Evolutionary conservation across 2,888 invertebrate genomes (phyloP), one percentile per base, ranked within the genome.

Genomic region (Eustalomyia histrio): DNA sequence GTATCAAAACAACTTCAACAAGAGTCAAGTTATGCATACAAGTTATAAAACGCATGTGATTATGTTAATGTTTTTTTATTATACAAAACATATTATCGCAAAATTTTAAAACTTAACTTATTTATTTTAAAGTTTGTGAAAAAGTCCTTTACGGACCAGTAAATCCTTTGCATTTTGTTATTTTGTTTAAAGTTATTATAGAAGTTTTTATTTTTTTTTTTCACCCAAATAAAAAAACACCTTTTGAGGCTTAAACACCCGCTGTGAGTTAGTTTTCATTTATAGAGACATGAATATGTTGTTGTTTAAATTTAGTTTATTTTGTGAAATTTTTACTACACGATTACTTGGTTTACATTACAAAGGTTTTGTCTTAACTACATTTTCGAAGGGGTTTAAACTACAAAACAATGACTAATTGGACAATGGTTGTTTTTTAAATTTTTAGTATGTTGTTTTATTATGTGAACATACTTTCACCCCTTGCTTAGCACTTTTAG

Each of bases 21-120:
- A 63, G 55, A 58, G 55, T 55, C 73, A 17, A 47, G n/a, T 43
- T 71, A 58, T 47, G 61, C 60, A 69, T 35, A 52, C 71, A 58
- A 58, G 50, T 12, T 9, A 29, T 14, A 39, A n/a, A 76, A 81
- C 65, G 81, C 74, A 78, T 81, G 61, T 76, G 78, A 78, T 76
- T 81, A 81, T 81, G 81, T 61, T 71, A 81, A 78, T 81, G 69
- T 55, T 53, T 55, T 60, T 74, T 16, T 58, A 17, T 53, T 53
- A 2, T 21, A n/a, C 57, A 52, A 24, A 43, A 29, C 8, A 69
- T 64, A 64, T 47, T 33, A 67, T 72, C 60, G 35, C 65, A 18
- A 10, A 52, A 43, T 47, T 69, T 63, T 63, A 16, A 21, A 47
- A 67, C 29, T 33, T 55, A 63, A 63, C 16, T 33, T 29, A 52